Conservation (phyloP, 2,797 vertebrate genomes). For the Syngnathus rostellatus region DNA sequence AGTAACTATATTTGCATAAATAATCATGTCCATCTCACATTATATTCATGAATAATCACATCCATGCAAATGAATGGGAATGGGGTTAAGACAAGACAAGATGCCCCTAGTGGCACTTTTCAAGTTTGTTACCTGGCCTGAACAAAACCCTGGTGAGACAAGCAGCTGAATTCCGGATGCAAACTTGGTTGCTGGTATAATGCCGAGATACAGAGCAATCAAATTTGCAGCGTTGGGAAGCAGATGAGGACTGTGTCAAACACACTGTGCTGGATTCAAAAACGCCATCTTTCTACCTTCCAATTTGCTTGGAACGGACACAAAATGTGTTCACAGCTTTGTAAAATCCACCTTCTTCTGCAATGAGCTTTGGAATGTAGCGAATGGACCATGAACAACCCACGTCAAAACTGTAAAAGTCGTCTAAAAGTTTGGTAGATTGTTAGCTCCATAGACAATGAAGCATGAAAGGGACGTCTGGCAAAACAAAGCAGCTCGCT, state of each 20-base stretch:
- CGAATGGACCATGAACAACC: constrained; percentile 27
- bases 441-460: constrained; percentile 37
- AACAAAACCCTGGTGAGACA: neutral
- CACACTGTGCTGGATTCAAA: constrained; percentile 35
- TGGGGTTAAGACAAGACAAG: neutral
- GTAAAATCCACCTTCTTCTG: constrained; percentile 13
- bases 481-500: constrained; percentile 55
- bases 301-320: constrained; percentile 36
- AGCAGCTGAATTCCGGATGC: neutral
- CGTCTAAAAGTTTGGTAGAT: constrained; percentile 42
- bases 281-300: constrained; percentile 33
- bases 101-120: neutral
- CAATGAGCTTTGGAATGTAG: constrained; percentile 13
- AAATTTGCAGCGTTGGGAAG: constrained; percentile 22
- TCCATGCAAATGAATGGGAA: neutral
- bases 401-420: constrained; percentile 28
- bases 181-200: neutral
- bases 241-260: constrained; percentile 35
- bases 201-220: constrained; percentile 5
- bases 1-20: neutral
- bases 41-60: neutral
- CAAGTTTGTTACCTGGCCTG: constrained; percentile 4
- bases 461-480: constrained; percentile 49
- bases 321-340: constrained; percentile 28
- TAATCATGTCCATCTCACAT: neutral